Evolutionary conservation across 2,113 vertebrate genomes (phyloP), one percentile per base, ranked within the genome.

Genomic region (Melanerpes aurifrons): DNA sequence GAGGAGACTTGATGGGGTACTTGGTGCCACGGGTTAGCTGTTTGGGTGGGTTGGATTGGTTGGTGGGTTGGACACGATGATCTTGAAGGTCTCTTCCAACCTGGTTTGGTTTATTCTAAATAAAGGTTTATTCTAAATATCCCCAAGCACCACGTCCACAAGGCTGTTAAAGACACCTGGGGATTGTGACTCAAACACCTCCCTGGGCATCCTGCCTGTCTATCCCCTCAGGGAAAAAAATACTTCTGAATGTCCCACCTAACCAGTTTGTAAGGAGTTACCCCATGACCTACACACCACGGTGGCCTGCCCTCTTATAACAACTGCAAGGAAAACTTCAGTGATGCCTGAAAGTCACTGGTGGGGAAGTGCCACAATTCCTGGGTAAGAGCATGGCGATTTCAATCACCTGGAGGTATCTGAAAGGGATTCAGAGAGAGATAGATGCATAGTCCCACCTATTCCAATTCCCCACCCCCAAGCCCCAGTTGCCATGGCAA

Each of bases 401-500:
- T 95, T 73, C 63, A 69, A 7, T 82, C 85, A 93, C 35, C 16
- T 92, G 73, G 72, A 92, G 53, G 64, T 70, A 94, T 76, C 62
- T 68, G 57, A 95, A 45, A 95, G 28, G 76, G 79, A 94, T 94
- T 84, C 79, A 70, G 73, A 93, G 82, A 74, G 76, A 96, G 59
- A 93, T 71, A 96, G 59, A 93, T 71, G 45, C 80, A 80, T 0
- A 12, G 83, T 85, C 93, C 95, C 76, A 96, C 94, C 90, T 94
- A 80, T 92, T 93, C 91, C 89, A 95, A 32, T 85, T 92, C 86
- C 84, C 95, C 92, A 88, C 85, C 86, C 93, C 96, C 94, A 94
- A 96, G 92, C 90, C 95, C 74, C 32, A 57, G 97, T 97, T 97
- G 85, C 94, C 92, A 96, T 96, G 96, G 97, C 87, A 94, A 97